Percentiles rank a stretch among this genome's conserved stretches.
Conservation (phyloP, 2,113 vertebrate genomes). For the Numida meleagris region DNA sequence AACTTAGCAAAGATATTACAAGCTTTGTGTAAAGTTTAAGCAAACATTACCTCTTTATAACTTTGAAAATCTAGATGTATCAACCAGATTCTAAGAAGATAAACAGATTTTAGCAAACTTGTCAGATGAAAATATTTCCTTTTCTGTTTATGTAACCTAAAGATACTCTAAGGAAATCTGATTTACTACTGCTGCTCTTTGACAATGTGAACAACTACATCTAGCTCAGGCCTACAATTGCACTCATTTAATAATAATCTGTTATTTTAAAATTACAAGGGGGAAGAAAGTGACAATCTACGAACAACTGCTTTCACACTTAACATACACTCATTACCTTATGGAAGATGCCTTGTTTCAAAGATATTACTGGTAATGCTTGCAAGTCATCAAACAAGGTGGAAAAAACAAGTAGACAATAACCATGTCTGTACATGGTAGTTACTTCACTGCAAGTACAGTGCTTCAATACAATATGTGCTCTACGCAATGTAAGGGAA, state of each 20-base stretch:
- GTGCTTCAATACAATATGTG: fast-evolving
- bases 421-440: neutral
- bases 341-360: neutral
- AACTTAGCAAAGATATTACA: neutral
- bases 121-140: neutral
- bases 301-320: neutral
- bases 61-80: neutral
- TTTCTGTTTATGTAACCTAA: neutral
- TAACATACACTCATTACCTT: neutral
- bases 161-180: neutral
- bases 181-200: neutral
- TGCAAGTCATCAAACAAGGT: neutral
- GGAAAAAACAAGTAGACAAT: neutral
- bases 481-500: neutral
- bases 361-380: neutral
- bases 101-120: neutral
- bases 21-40: neutral
- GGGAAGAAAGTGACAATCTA: neutral
- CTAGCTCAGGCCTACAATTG: neutral
- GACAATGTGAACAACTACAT: neutral
- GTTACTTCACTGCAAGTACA: neutral
- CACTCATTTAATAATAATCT: neutral
- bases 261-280: neutral
- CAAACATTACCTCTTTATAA: neutral
- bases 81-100: neutral